Evolutionary conservation across 1,140 invertebrate genomes (phyloP), one percentile per base, ranked within the genome.

Genomic region (Macrostomum lignano): DNA sequence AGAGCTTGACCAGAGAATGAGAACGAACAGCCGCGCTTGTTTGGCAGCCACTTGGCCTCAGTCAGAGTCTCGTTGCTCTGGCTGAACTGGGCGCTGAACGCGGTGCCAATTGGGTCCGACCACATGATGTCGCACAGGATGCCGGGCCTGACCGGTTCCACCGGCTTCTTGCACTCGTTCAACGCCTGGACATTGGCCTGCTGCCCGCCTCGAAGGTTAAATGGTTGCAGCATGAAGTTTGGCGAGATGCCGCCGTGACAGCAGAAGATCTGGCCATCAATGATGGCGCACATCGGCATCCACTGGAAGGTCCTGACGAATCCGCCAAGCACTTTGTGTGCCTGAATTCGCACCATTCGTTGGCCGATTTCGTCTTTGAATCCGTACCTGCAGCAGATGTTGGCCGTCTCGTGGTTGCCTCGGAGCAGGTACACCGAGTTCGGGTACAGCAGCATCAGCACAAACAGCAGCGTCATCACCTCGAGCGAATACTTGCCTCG

Each of bases 101-200:
- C n/a, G n/a, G n/a, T n/a, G n/a, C n/a, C n/a, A 14, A 21, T 21
- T 5, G 84, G 84, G 63, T 44, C 42, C 2, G 42, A 88, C 37
- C 33, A 36, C 3, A 45, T 29, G 14, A 44, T 38, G 44, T 57
- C 52, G 44, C 53, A 55, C 38, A 55, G 51, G 14, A 51, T 45
- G 28, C 68, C 78, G 68, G 78, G 79, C 47, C 84, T 77, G 34
- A 79, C 79, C 49, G 86, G 84, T 64, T 86, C 79, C 21, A 31
- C 19, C 58, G 36, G 32, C 10, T 40, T 30, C 6, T 6, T 6
- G 7, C 7, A 17, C 20, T 14, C 20, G 20, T 30, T 33, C 25
- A 23, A n/a, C n/a, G n/a, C n/a, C n/a, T n/a, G n/a, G n/a, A n/a
- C n/a, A n/a, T n/a, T n/a, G n/a, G n/a, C n/a, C n/a, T n/a, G n/a